Evolutionary conservation across 1,140 invertebrate species (phyloP), one percentile per base, ranked within the genome.

Genomic region (Zaprionus camerounensis): DNA sequence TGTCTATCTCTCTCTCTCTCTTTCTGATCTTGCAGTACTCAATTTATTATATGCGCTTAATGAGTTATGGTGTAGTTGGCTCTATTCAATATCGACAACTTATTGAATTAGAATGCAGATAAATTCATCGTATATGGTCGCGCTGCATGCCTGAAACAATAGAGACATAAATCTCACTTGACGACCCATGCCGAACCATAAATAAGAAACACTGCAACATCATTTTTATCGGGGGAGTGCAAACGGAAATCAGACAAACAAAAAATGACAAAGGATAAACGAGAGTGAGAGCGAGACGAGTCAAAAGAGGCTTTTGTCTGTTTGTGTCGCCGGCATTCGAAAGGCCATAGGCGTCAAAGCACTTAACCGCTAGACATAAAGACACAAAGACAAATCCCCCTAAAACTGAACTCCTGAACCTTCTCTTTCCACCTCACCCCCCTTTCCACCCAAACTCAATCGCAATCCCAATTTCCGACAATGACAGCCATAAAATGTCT

Each of bases 401-500:
- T n/a, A 22, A 44, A 66, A 61, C 36, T 56, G 59, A 59, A 69
- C 70, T 76, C 63, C 62, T 51, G 59, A 59, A 69, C 70, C 76
- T 51, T 36, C 57, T 57, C 38, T n/a, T 13, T 13, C 24, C 7
- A 12, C 11, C 24, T 13, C n/a, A 3, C 9, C 1, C 17, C 44
- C 44, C 11, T 2, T 7, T 2, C 2, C 2, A 0, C 17, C 17
- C 44, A 49, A 51, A 13, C 46, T 12, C 20, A 51, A 51, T 24
- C 46, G 7, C 41, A 46, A 81, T 80, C 69, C 74, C 64, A 81
- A 87, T 80, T 77, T 67, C 51, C 85, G 41, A 88, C 74, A 81
- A 87, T 88, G 84, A 88, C 84, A 73, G 70, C 74, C 85, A 81
- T 82, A 87, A 86, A 87, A 88, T 81, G 81, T 81, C 76, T 80